A percentile compares a stretch with the other conserved stretches of the same genome.
These are phyloP conservation scores for Chloroclysta siterata DNA, from an alignment of 2,888 invertebrate genomes.

Conservation along the genomic window DNA sequence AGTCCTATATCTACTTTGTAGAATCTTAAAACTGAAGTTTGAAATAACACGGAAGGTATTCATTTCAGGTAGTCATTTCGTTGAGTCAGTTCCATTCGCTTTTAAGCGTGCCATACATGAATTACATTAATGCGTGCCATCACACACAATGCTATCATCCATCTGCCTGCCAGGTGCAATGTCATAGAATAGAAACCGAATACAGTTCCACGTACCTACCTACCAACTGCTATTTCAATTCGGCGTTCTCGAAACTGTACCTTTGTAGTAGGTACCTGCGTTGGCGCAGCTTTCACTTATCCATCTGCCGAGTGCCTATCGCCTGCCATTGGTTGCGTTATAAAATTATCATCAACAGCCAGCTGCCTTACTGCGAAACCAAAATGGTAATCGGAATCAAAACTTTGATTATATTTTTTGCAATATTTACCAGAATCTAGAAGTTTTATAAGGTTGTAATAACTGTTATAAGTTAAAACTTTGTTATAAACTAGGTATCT, in stretches of 20 bases:
- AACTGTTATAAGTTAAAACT: too few species aligned
- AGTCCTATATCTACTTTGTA: too few species aligned
- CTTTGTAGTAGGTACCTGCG: conserved; percentile 59
- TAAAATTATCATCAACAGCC: conserved; percentile 29
- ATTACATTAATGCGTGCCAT: background rate
- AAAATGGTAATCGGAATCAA: too few species aligned
- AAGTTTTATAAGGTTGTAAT: too few species aligned
- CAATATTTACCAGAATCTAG: too few species aligned
- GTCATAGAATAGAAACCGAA: conserved; percentile 57
- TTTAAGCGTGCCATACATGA: background rate
- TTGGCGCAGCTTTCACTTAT: conserved; percentile 74
- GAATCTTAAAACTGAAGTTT: too few species aligned
- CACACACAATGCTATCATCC: background rate
- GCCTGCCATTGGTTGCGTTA: conserved; percentile 59
- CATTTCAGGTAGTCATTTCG: too few species aligned
- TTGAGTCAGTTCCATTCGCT: background rate
- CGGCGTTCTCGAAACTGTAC: conserved; percentile 76
- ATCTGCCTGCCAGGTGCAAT: background rate
- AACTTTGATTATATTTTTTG: too few species aligned
- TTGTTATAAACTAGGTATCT: too few species aligned
- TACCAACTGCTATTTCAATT: conserved; percentile 76
- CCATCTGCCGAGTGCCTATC: conserved; percentile 72
- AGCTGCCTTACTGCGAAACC: conserved; percentile 40
- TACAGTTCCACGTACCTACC: conserved; percentile 71
- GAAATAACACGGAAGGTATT: too few species aligned